Evolutionary conservation across 2,888 invertebrate species (phyloP).

Genomic region (Epinotia bilunana): DNA sequence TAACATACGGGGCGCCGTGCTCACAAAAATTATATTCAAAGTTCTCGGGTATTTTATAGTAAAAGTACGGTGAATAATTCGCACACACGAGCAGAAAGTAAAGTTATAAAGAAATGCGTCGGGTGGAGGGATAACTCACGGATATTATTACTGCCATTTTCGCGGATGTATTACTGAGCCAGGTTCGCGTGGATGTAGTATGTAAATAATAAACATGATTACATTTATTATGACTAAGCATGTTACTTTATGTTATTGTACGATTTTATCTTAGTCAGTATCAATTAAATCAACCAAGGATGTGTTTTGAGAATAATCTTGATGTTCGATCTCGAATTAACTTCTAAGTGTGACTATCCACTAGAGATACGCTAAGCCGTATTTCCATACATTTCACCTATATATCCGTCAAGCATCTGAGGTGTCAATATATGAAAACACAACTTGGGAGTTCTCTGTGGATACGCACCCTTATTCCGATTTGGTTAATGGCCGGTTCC

Average conservation of each 20-base stretch:
- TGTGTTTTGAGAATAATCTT: background rate
- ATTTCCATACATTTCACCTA: no score
- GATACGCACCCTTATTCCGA: no score
- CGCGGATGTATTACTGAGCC: constrained; percentile 7
- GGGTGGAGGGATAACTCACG: constrained; percentile 30
- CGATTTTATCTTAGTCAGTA: background rate
- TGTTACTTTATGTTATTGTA: background rate
- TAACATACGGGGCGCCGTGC: background rate
- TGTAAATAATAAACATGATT: no score
- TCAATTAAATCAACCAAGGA: background rate
- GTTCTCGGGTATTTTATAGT: constrained; percentile 18
- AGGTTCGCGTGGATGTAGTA: background rate
- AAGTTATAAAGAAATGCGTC: constrained; percentile 28
- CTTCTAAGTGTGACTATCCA: no score
- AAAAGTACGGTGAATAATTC: constrained; percentile 31
- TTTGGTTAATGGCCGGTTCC: no score
- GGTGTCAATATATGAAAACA: no score
- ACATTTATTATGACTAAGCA: no score
- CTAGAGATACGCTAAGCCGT: no score
- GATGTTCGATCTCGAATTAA: background rate
- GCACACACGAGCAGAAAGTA: constrained; percentile 21
- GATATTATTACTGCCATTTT: constrained; percentile 28
- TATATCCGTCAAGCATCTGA: no score
- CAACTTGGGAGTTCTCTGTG: no score
- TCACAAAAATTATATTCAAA: constrained; percentile 30